phyloP scores from a whole-genome alignment of 2,888 invertebrate genomes.

The Venusia cambrica region DNA sequence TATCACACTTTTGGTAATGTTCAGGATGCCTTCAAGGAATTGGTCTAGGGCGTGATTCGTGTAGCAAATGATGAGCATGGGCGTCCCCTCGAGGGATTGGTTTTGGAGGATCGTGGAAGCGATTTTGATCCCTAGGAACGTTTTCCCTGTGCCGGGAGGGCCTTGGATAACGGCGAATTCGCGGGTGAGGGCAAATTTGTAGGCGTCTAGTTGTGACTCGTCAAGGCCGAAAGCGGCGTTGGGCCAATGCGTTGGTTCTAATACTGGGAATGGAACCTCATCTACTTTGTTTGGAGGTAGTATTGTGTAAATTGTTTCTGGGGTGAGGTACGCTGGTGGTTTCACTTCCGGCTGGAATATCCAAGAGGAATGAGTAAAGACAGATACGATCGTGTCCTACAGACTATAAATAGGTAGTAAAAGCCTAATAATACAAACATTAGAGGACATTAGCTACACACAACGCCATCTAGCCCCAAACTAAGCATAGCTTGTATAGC shows the following conservation, averaged over 20 bases:
- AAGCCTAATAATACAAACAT: too few relatives aligned
- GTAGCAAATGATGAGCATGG: constrained; percentile 89
- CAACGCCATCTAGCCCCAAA: too few relatives aligned
- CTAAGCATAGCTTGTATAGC: too few relatives aligned
- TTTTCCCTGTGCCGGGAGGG: constrained; percentile 94
- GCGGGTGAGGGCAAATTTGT: constrained; percentile 83
- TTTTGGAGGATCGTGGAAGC: constrained; percentile 85
- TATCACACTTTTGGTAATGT: constrained; percentile 81
- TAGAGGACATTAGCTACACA: too few relatives aligned
- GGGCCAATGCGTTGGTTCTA: constrained; percentile 73
- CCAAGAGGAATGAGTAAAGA: too few relatives aligned
- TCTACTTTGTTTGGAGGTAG: constrained; percentile 37
- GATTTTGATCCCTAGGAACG: constrained; percentile 88
- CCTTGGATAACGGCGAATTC: constrained; percentile 92
- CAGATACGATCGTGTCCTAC: too few relatives aligned
- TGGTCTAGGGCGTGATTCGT: constrained; percentile 95
- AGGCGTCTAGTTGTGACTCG: constrained; percentile 84
- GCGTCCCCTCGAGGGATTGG: constrained; percentile 74
- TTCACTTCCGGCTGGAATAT: constrained; percentile 50
- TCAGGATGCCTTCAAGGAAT: constrained; percentile 86
- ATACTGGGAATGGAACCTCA: constrained; percentile 51
- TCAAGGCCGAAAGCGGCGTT: constrained; percentile 77
- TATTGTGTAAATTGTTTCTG: constrained; percentile 53
- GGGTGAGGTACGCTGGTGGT: constrained; percentile 61
- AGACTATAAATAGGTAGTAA: too few relatives aligned